Base-by-base conservation (phyloP, 2,113 vertebrate genomes). In the Pelecanus crispus region DNA sequence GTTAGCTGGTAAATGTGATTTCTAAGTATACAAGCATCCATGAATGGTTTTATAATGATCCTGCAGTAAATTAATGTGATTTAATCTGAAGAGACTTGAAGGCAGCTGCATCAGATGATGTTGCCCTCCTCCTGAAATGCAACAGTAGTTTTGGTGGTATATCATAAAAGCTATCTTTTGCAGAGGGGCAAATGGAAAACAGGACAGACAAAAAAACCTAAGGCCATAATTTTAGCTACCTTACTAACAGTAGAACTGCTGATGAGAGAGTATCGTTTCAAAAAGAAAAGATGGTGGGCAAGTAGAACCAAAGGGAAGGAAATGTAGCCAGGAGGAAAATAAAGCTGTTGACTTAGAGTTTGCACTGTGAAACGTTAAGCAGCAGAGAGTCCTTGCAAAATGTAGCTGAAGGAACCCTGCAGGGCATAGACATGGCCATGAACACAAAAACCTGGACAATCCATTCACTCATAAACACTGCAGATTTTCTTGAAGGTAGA, bases 51-150 rank as follows among this genome's bases (percentile, higher is more conserved):
- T 92, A 81, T 94, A 96, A 96, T 95, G 97, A 97, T 95, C 26
- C 62, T 95, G 94, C 87, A 85, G 89, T 95, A 97, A 96, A 97
- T 96, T 96, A 97, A 97, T 96, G 92, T 96, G 91, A 97, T 97
- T 95, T 96, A 95, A 90, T 87, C 74, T 97, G 87, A 92, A 96
- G 95, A 95, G 84, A 96, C 50, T 97, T 91, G 78, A 95, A 96
- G 95, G 78, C 87, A 96, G 95, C 96, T 97, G 95, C 91, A 90
- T 83, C 78, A 74, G 81, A 90, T 63, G 67, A 79, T 88, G 59
- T 68, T 91, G 62, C 10, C 74, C 53, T 81, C 58, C 61, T 87
- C 61, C 45, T 95, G 89, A 88, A 87, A 67, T 0, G 55, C 45
- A 79, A 58, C 86, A 62, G 61, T 61, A 84, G 62, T 70, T 95